Percentiles rank a stretch among this genome's conserved stretches.
These are phyloP conservation scores for Sphaerodactylus townsendi DNA, from an alignment of 2,113 vertebrate species.

Conservation along the genomic window DNA sequence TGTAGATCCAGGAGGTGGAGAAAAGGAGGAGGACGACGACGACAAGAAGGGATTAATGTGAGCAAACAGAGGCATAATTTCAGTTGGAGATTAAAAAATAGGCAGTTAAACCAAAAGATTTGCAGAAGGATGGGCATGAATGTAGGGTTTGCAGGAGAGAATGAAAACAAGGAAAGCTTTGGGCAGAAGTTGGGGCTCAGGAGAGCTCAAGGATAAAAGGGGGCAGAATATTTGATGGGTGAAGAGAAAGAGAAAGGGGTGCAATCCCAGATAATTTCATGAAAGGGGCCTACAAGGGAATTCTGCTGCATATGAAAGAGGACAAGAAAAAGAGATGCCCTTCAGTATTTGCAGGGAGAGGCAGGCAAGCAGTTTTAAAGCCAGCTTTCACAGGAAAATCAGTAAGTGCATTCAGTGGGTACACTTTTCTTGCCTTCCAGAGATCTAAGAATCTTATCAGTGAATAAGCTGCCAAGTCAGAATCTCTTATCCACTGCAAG, in stretches of 20 bases:
- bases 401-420: neutral
- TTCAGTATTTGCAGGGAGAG: neutral
- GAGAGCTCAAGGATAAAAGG: neutral
- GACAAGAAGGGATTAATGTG: neutral
- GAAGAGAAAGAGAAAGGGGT: neutral
- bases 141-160: too few relatives aligned
- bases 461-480: conserved; percentile 46
- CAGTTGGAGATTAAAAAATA: neutral
- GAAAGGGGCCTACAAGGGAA: neutral
- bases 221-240: neutral
- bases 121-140: neutral
- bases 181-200: neutral
- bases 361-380: neutral
- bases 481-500: conserved; percentile 62
- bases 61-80: neutral
- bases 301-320: neutral
- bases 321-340: neutral
- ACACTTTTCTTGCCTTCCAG: neutral
- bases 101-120: neutral
- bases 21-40: neutral
- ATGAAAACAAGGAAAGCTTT: neutral
- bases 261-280: neutral
- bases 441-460: conserved; percentile 12
- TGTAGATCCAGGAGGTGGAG: neutral
- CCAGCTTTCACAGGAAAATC: neutral